These are phyloP conservation scores for Enteromius thamalakanensis DNA, from an alignment of 2,797 vertebrate species.

Conservation along the genomic window DNA sequence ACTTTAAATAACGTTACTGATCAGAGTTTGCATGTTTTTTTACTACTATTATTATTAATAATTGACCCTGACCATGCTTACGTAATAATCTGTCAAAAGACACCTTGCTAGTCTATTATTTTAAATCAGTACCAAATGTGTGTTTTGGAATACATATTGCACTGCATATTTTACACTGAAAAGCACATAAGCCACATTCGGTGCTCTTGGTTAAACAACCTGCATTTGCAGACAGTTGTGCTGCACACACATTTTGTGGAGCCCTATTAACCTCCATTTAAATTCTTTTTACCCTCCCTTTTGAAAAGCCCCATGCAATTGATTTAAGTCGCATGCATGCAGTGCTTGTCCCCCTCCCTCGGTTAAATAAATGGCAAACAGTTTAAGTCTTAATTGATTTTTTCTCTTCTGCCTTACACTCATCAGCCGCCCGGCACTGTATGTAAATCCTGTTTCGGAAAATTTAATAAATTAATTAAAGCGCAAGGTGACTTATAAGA, in stretches of 20 bases:
- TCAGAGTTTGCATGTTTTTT: not conserved
- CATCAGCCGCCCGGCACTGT: conserved; percentile 75
- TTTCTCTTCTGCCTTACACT: conserved; percentile 52
- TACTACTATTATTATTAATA: not conserved
- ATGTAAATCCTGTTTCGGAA: conserved; percentile 85
- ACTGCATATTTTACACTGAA: conserved; percentile 24
- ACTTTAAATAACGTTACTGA: not conserved
- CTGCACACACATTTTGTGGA: conserved; percentile 52
- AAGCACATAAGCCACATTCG: not conserved
- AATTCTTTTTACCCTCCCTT: conserved; percentile 61
- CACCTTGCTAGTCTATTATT: not conserved
- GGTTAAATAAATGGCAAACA: conserved; percentile 80
- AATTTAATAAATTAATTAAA: conserved; percentile 72
- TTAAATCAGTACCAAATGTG: not conserved
- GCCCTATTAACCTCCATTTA: conserved; percentile 64
- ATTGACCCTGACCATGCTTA: not conserved
- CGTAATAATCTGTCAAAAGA: not conserved
- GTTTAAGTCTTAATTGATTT: conserved; percentile 83
- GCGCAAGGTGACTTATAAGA: conserved; percentile 77
- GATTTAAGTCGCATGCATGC: conserved; percentile 70
- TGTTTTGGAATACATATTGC: not conserved
- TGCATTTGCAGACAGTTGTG: conserved; percentile 54
- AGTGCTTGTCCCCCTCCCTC: conserved; percentile 74
- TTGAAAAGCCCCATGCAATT: conserved; percentile 65
- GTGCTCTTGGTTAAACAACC: conserved; percentile 49